Evolutionary conservation across 2,888 invertebrate species (phyloP).

Genomic region (Drosophila anomelani): DNA sequence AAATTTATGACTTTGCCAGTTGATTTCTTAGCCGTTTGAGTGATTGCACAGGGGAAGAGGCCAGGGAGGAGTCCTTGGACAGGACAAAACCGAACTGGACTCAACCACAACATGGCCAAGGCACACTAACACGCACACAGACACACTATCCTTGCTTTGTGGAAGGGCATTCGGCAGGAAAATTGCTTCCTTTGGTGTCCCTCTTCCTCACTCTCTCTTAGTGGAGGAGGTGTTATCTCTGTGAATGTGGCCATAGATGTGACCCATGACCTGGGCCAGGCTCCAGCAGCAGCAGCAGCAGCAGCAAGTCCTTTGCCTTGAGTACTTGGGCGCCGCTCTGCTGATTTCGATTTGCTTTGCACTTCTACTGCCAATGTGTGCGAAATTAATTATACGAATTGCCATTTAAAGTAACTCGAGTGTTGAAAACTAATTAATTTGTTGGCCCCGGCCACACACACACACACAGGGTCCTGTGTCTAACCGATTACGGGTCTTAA

Average conservation of each 20-base stretch:
- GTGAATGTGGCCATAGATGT: conserved; percentile 41
- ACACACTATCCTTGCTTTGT: conserved; percentile 44
- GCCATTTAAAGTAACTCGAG: conserved; percentile 53
- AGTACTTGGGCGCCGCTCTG: conserved; percentile 31
- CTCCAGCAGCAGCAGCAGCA: conserved; percentile 4
- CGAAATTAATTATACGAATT: conserved; percentile 49
- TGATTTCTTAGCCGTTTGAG: conserved; percentile 52
- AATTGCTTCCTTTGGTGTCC: conserved; percentile 62
- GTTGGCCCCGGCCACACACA: conserved; percentile 26
- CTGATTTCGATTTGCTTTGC: conserved; percentile 44
- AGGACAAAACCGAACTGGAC: conserved; percentile 9
- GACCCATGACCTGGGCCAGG: conserved; percentile 35
- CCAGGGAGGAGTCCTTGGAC: neutral
- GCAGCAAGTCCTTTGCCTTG: conserved; percentile 6
- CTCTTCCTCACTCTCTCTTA: neutral
- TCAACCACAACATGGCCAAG: conserved; percentile 13
- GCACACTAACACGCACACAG: neutral
- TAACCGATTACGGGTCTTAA: conserved; percentile 7
- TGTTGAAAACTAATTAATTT: conserved; percentile 68
- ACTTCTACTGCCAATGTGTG: conserved; percentile 33
- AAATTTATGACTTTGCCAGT: conserved; percentile 60
- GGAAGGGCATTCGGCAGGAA: conserved; percentile 62
- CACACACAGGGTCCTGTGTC: neutral
- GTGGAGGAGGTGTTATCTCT: conserved; percentile 23
- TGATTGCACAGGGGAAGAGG: conserved; percentile 29